phyloP scores from a whole-genome alignment of 2,797 vertebrate genomes.

The Alfaro cultratus region DNA sequence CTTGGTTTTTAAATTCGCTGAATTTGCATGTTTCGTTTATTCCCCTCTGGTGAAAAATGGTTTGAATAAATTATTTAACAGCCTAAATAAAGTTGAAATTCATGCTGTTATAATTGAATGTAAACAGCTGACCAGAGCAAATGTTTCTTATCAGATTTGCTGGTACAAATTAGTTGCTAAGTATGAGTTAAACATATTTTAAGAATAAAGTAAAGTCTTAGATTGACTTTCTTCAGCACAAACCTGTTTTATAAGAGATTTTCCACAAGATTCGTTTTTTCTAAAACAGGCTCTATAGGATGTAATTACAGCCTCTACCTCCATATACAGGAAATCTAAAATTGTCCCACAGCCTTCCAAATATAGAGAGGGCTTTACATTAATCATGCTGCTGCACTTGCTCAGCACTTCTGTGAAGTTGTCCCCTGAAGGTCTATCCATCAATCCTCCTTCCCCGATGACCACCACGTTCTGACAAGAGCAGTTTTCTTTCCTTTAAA shows the following conservation, averaged over 20 bases:
- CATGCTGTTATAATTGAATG: neutral
- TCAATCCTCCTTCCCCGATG: conserved; percentile 68
- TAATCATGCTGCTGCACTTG: conserved; percentile 54
- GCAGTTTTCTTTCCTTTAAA: conserved; percentile 43
- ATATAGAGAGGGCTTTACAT: conserved; percentile 56
- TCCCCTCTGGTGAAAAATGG: neutral
- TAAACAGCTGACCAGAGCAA: neutral
- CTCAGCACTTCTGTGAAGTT: conserved; percentile 67
- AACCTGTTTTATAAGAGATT: conserved; percentile 13
- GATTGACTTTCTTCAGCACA: conserved; percentile 22
- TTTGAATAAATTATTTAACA: neutral
- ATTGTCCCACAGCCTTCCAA: conserved; percentile 40
- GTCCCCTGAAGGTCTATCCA: conserved; percentile 70
- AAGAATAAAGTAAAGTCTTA: conserved; percentile 47
- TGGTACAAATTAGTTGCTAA: conserved; percentile 3
- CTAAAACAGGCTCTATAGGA: conserved; percentile 10
- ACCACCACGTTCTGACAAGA: conserved; percentile 42
- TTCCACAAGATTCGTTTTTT: neutral
- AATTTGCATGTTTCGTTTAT: neutral
- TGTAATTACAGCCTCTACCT: neutral
- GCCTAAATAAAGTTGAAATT: neutral
- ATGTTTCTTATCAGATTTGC: neutral
- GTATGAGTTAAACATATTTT: conserved; percentile 47
- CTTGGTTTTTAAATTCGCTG: neutral
- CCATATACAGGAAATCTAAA: conserved; percentile 3